phyloP scores from a whole-genome alignment of 2,797 vertebrate species.

The Sebastes glaucus region DNA sequence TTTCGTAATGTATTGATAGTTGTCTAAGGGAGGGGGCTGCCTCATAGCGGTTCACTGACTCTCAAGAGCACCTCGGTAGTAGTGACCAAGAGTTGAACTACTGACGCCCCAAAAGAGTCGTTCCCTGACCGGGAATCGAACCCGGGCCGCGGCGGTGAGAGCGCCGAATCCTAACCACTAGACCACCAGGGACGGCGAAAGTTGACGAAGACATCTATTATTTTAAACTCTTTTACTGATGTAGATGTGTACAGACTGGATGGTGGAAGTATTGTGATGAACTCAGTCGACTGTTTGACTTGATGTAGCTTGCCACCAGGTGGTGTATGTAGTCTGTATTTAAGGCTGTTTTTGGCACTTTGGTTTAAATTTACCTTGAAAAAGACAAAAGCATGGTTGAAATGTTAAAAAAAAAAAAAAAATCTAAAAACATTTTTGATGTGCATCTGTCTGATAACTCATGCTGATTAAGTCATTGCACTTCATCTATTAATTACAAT shows the following conservation, averaged over 20 bases:
- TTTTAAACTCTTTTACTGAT: fast-evolving
- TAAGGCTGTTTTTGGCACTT: neutral
- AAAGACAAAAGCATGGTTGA: neutral
- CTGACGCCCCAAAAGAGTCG: neutral
- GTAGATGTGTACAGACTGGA: neutral
- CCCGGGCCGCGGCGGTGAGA: slow-evolving; percentile 72
- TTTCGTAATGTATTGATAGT: too few species aligned
- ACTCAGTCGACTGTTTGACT: neutral
- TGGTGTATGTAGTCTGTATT: neutral
- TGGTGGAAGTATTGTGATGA: neutral
- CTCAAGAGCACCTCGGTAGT: neutral
- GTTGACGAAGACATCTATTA: too few species aligned
- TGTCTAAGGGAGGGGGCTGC: too few species aligned
- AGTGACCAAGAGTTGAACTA: neutral
- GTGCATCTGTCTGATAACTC: too few species aligned
- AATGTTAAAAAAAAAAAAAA: too few species aligned
- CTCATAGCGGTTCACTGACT: too few species aligned
- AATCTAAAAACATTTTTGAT: too few species aligned
- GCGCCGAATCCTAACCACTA: slow-evolving; percentile 84
- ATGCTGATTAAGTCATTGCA: too few species aligned
- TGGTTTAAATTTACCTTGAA: neutral
- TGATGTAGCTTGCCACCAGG: slow-evolving; percentile 3
- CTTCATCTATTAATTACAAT: too few species aligned
- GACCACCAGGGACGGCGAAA: slow-evolving; percentile 58
- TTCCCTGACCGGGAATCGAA: slow-evolving; percentile 77